Evolutionary conservation across 2,888 invertebrate species (phyloP).

Genomic region (Chalcis sispes): DNA sequence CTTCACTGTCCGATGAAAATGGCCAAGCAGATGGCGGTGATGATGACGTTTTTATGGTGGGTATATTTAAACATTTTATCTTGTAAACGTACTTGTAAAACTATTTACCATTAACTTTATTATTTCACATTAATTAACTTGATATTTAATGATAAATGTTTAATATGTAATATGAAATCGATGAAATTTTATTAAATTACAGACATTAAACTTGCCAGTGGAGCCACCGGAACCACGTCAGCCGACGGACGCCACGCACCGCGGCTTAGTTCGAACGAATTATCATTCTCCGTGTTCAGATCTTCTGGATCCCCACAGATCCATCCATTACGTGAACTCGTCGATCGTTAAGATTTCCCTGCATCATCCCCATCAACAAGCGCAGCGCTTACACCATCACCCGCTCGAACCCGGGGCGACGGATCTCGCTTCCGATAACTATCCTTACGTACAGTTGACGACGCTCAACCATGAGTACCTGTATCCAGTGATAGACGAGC

Average conservation of each 20-base stretch:
- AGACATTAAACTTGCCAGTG: conserved; percentile 92
- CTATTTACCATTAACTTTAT: not conserved
- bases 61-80: not conserved
- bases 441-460: conserved; percentile 90
- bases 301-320: conserved; percentile 68
- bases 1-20: conserved; percentile 81
- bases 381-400: conserved; percentile 63
- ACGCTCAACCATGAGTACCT: conserved; percentile 90
- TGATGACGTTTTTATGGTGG: conserved; percentile 97
- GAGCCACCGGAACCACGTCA: conserved; percentile 86
- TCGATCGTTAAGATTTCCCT: conserved; percentile 61
- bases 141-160: not conserved
- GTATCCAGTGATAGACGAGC: conserved; percentile 84
- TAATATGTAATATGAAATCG: not conserved
- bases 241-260: conserved; percentile 62
- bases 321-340: conserved; percentile 69
- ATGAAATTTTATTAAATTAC: conserved; percentile 63
- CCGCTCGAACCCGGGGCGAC: conserved; percentile 65
- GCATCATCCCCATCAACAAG: conserved; percentile 41
- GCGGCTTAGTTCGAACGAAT: conserved; percentile 67
- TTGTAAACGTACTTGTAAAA: not conserved
- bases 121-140: too few species aligned
- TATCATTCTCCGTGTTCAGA: conserved; percentile 71
- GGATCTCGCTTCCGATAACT: conserved; percentile 80
- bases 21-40: conserved; percentile 86